Evolutionary conservation across 1,140 invertebrate species (phyloP), one percentile per base, ranked within the genome.

Genomic region (Riptortus pedestris): DNA sequence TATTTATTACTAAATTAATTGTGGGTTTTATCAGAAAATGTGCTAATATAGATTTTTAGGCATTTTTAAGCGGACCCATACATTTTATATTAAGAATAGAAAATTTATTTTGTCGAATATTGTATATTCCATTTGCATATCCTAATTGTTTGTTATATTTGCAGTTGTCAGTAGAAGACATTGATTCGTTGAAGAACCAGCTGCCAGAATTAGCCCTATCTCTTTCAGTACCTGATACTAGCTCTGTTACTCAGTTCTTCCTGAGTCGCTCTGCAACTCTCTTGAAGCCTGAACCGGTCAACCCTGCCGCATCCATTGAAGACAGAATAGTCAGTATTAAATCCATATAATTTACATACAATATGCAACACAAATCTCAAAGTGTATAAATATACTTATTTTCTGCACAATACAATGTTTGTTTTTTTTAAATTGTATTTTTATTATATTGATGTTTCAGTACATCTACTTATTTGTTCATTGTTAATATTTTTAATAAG

Each of bases 161-260:
- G 14, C 67, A 79, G 74, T 72, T 85, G 22, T 78, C 77, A 7
- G 62, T 72, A 2, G 81, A 84, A 64, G 88, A 92, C 72, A 78
- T 91, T 64, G 80, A 85, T 66, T 72, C 77, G n/a, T 73, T 91
- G 3, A 79, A 78, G 65, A 69, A 77, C 16, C 75, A 80, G 64
- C 71, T 90, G 48, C 87, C 88, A 0, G 81, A 85, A 63, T 68
- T 85, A 60, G 73, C 79, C 1, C 69, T 75, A 2, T 77, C 78
- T 61, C 72, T 84, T 14, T 80, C 80, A 0, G 75, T 74, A 7
- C 79, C 80, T 24, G 85, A 90, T 71, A 79, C 87, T 74, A 79
- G 80, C 28, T 75, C 79, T 27, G 83, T 86, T 24, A 81, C 85
- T n/a, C 81, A 85, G 67, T 87, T 88, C 71, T 88, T 88, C 72